Evolutionary conservation across 2,797 vertebrate species (phyloP), one percentile per base, ranked within the genome.

Genomic region (Sciurus carolinensis): DNA sequence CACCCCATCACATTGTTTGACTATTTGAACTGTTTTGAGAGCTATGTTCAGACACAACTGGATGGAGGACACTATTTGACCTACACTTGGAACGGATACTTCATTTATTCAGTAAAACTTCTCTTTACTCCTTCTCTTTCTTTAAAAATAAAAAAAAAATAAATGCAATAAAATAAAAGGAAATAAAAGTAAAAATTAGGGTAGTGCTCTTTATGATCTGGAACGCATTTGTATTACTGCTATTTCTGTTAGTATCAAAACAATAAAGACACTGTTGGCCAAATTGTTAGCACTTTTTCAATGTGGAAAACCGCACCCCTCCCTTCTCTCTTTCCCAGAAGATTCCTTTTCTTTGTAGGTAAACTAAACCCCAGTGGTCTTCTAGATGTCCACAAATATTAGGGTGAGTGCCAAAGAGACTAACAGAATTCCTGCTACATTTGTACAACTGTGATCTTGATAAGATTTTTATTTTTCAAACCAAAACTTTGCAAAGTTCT

Each of bases 171-270:
- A 17, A 87, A 50, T 26, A 26, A 1, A 57, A 47, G 5, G 12
- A 90, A 95, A 77, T 85, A 59, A 84, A 84, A 5, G 1, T 33
- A 22, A 73, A 59, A 90, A 13, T 18, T 54, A 91, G 1, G 22
- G 1, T 24, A 57, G 39, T 47, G n/a, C 59, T 57, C 18, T 95
- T 36, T 87, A 1, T 89, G 59, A 89, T 83, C 33, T 62, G 47
- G 47, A 84, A 76, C 90, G 69, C 59, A 47, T 77, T 77, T 72
- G 26, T 57, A n/a, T 17, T 57, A 33, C 10, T 62, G 5, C 17
- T 93, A 54, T 87, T 72, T 50, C 36, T 92, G 15, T 75, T 80
- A 44, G 36, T 91, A 66, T 28, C 57, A 66, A 95, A 97, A 81
- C 44, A 75, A 76, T 50, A 83, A 82, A 87, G 44, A 91, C 20